A percentile compares a stretch with the other conserved stretches of the same genome.
phyloP scores from a whole-genome alignment of 2,888 invertebrate genomes.

The Pachliopta kotzebuea region DNA sequence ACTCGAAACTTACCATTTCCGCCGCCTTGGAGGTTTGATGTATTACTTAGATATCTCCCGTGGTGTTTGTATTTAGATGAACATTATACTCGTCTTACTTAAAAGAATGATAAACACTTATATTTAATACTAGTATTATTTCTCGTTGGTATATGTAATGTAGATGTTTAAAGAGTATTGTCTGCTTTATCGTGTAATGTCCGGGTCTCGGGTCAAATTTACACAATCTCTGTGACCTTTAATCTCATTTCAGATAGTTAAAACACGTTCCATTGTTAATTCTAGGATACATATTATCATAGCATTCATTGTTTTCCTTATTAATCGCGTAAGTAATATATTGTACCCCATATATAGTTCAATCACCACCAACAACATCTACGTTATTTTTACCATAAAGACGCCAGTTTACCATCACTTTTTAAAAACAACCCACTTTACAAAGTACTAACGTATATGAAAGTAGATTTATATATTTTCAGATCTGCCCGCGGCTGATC shows the following conservation, averaged over 20 bases:
- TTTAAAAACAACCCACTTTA: not conserved
- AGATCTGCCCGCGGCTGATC: no score
- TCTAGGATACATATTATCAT: constrained; percentile 57
- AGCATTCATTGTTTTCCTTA: constrained; percentile 47
- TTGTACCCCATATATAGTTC: constrained; percentile 1
- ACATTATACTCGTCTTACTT: not conserved
- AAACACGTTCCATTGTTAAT: constrained; percentile 66
- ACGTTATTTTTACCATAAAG: not conserved
- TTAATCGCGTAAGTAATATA: constrained; percentile 31
- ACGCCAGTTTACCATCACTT: not conserved
- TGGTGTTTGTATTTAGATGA: no score
- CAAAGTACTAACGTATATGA: no score
- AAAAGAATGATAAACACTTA: not conserved
- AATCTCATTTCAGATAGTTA: constrained; percentile 70
- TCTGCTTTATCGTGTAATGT: constrained; percentile 53
- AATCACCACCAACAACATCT: not conserved
- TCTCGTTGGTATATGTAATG: constrained; percentile 7
- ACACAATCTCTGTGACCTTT: constrained; percentile 72
- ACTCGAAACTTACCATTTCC: no score
- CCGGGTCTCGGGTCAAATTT: constrained; percentile 73
- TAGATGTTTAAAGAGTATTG: constrained; percentile 51
- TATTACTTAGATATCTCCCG: no score
- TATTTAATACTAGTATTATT: not conserved
- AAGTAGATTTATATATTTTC: no score
- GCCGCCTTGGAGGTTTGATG: no score